These are phyloP conservation scores for Scolanthus callimorphus DNA, from an alignment of 92 coral and sea anemone genomes.

Conservation along the genomic window DNA sequence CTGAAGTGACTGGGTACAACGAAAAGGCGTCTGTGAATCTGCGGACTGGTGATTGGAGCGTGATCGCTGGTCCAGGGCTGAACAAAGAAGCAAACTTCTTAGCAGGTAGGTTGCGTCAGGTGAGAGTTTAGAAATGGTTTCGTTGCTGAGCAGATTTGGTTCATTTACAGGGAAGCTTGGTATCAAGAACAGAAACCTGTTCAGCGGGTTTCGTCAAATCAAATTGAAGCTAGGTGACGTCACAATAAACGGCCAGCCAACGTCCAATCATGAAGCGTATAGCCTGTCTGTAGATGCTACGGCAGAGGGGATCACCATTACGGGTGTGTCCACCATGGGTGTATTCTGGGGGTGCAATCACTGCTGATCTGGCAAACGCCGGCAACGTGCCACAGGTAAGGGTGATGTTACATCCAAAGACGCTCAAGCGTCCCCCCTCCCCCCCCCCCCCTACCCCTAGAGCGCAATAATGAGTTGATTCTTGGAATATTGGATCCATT, in stretches of 20 bases:
- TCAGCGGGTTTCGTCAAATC: conserved; percentile 20
- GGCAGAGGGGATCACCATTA: conserved; percentile 18
- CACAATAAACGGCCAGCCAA: conserved; percentile 7
- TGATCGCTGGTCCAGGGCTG: conserved; percentile 35
- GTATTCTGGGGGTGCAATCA: conserved; percentile 54
- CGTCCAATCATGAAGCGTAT: conserved; percentile 29
- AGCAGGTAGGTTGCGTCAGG: conserved; percentile 76
- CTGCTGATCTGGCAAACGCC: conserved; percentile 42
- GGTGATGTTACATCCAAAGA: too few relatives aligned
- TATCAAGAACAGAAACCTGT: background rate
- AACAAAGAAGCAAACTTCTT: conserved; percentile 52
- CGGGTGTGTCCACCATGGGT: conserved; percentile 23
- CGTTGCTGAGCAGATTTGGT: too few relatives aligned
- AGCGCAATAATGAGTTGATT: too few relatives aligned
- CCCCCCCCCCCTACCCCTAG: too few relatives aligned
- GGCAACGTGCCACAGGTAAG: conserved; percentile 59
- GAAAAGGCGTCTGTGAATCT: conserved; percentile 51
- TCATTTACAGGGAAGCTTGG: conserved; percentile 30
- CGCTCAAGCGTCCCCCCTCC: too few relatives aligned
- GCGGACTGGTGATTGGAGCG: conserved; percentile 74
- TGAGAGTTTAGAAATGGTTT: too few relatives aligned
- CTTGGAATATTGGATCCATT: too few relatives aligned
- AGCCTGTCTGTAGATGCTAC: conserved; percentile 25
- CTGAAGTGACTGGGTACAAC: conserved; percentile 57
- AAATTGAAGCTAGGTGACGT: conserved; percentile 30